Evolutionary conservation across 2,797 vertebrate species (phyloP), one percentile per base, ranked within the genome.

Genomic region (Borostomias antarcticus): DNA sequence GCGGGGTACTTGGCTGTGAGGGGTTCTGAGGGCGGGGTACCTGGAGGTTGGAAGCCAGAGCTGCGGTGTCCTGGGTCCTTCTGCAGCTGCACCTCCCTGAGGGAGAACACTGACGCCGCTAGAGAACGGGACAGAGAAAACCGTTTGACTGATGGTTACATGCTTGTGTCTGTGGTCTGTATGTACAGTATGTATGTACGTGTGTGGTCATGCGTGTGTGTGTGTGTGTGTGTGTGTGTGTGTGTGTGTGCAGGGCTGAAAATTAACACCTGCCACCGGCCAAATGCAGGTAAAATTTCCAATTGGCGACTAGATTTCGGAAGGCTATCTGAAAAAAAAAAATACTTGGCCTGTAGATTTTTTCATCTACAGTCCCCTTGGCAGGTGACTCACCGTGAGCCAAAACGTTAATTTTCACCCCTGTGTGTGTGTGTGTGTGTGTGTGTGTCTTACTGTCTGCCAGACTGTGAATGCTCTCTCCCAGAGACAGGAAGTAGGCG

Each of bases 31-130:
- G 5, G 13, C 15, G 40, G 4, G 5, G 75, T 88, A 98, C 97
- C 93, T 91, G 95, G 88, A 69, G 95, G 95, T 75, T 96, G 96
- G 75, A 96, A 98, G 68, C 93, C 89, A 10, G 95, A 95, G 69
- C 92, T 92, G 74, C 94, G 90, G 77, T 93, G 93, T 2, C 96
- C 96, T 0, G 96, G 96, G 71, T 98, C 96, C 81, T 94, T 97
- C 71, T 98, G 97, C 23, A 98, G 93, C 79, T 96, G 94, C 60
- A 98, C 86, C 81, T 98, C 97, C 81, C 90, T 92, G 80, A 98
- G 89, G 28, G 95, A 96, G 89, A 98, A 98, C 87, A 98, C 91
- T 30, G 96, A 96, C 15, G 86, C 89, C 1, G 90, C 97, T 97
- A 58, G 54, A 75, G n/a, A 68, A 73, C 35, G 67, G 17, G 33